These are phyloP conservation scores for Orthonychiurus folsomi DNA, from an alignment of 2,888 invertebrate species.

Conservation along the genomic window DNA sequence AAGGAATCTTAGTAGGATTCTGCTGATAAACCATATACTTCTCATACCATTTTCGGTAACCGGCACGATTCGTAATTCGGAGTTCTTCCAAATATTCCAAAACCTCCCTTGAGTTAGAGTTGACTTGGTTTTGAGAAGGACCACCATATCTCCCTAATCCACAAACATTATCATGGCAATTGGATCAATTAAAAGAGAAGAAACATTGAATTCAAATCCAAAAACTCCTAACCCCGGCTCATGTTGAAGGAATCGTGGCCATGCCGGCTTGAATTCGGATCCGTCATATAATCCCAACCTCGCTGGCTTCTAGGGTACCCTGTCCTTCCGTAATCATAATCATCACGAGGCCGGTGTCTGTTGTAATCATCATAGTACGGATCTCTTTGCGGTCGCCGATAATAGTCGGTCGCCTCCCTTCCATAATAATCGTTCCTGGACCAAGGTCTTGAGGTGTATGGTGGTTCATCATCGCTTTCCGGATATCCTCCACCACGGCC, in stretches of 20 bases:
- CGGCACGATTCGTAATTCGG: slow-evolving; percentile 65
- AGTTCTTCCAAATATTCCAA: slow-evolving; percentile 70
- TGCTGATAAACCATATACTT: slow-evolving; percentile 51
- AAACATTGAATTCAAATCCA: no score
- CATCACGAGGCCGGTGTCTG: slow-evolving; percentile 8
- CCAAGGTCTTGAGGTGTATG: slow-evolving; percentile 13
- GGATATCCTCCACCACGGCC: slow-evolving; percentile 9
- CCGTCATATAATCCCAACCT: slow-evolving; percentile 1
- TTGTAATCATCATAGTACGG: slow-evolving; percentile 19
- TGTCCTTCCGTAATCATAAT: slow-evolving; percentile 14
- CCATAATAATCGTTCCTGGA: slow-evolving; percentile 24
- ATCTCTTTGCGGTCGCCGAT: slow-evolving; percentile 18
- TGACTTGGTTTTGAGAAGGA: slow-evolving; percentile 3
- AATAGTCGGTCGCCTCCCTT: slow-evolving; percentile 26
- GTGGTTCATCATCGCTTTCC: background rate
- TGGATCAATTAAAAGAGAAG: no score
- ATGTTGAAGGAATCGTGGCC: background rate
- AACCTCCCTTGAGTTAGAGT: background rate
- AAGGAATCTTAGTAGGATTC: slow-evolving; percentile 38
- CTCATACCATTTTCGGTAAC: slow-evolving; percentile 68
- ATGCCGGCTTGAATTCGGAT: no score
- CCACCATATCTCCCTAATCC: slow-evolving; percentile 11
- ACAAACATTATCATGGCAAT: background rate
- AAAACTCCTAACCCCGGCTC: background rate
- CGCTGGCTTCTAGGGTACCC: slow-evolving; percentile 7